phyloP scores from a whole-genome alignment of 2,888 invertebrate species.

The Drosophila quinaria region DNA sequence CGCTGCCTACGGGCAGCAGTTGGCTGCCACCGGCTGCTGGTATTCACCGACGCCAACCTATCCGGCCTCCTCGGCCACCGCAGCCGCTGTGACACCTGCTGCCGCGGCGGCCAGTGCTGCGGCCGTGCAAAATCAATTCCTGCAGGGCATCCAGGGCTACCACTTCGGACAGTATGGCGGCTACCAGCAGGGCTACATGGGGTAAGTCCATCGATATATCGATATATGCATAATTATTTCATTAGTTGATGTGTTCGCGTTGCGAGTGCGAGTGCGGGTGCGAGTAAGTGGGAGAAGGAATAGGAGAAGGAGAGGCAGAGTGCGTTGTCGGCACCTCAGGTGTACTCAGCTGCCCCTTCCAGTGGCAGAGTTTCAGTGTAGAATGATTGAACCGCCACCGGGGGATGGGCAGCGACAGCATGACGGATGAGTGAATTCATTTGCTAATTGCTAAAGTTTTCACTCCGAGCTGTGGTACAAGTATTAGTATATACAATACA shows the following conservation, averaged over 20 bases:
- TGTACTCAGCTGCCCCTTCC: slow-evolving; percentile 9
- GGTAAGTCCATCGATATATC: slow-evolving; percentile 87
- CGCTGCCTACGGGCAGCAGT: slow-evolving; percentile 91
- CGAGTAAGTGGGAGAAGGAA: neutral
- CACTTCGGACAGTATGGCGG: slow-evolving; percentile 94
- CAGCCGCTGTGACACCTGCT: slow-evolving; percentile 88
- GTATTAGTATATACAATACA: slow-evolving; percentile 14
- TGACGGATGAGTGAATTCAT: slow-evolving; percentile 84
- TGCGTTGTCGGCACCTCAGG: slow-evolving; percentile 13
- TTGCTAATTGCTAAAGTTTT: slow-evolving; percentile 84
- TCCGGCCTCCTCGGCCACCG: slow-evolving; percentile 87
- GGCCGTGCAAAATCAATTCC: slow-evolving; percentile 93
- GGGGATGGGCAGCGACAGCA: slow-evolving; percentile 77
- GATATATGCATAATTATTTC: slow-evolving; percentile 60
- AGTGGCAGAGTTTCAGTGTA: slow-evolving; percentile 15
- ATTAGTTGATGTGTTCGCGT: slow-evolving; percentile 56
- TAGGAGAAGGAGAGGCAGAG: neutral
- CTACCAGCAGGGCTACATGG: slow-evolving; percentile 97
- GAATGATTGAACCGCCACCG: slow-evolving; percentile 79
- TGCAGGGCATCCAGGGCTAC: slow-evolving; percentile 95
- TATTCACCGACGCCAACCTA: slow-evolving; percentile 92
- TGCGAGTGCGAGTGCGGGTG: neutral
- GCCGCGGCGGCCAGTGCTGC: slow-evolving; percentile 89
- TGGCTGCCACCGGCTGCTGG: slow-evolving; percentile 93
- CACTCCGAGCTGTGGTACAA: slow-evolving; percentile 54